Percentiles rank a stretch among this genome's conserved stretches.
phyloP scores from a whole-genome alignment of 2,113 vertebrate genomes.

The Silurus meridionalis region DNA sequence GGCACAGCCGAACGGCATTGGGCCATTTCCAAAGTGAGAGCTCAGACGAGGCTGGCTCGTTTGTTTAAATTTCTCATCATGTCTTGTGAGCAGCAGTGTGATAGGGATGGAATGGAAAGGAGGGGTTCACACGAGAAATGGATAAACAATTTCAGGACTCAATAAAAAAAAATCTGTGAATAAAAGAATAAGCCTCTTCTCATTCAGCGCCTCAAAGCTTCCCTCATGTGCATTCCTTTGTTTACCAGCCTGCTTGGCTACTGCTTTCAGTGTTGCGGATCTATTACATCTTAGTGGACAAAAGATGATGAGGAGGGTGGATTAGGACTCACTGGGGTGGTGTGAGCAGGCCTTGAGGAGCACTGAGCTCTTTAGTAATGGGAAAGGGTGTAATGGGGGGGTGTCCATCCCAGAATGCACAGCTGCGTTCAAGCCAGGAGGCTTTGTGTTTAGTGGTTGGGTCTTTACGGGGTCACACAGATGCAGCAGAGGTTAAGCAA shows the following conservation, averaged over 20 bases:
- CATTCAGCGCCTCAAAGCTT: conserved; percentile 52
- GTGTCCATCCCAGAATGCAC: conserved; percentile 71
- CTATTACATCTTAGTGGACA: conserved; percentile 58
- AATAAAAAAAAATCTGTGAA: conserved; percentile 42
- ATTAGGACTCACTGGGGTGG: conserved; percentile 65
- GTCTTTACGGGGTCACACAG: conserved; percentile 67
- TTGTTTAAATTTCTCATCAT: conserved; percentile 73
- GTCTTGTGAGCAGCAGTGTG: conserved; percentile 63
- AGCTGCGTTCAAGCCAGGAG: conserved; percentile 63
- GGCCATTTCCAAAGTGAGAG: conserved; percentile 66
- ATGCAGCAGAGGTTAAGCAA: conserved; percentile 66
- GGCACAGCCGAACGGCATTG: conserved; percentile 14
- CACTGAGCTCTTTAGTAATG: conserved; percentile 73
- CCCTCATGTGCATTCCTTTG: conserved; percentile 43
- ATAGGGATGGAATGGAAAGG: conserved; percentile 53
- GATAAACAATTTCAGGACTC: conserved; percentile 67
- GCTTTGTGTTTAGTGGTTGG: conserved; percentile 63
- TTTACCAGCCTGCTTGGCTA: conserved; percentile 51
- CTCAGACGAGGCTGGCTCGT: conserved; percentile 62
- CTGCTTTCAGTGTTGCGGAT: conserved; percentile 54
- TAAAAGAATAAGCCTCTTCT: conserved; percentile 48
- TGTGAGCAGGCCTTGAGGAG: conserved; percentile 57
- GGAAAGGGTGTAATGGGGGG: conserved; percentile 19
- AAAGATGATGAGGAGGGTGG: conserved; percentile 63
- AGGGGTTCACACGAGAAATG: conserved; percentile 63